Evolutionary conservation across 2,888 invertebrate genomes (phyloP), one percentile per base, ranked within the genome.

Genomic region (Hemicrepidius hirtus): DNA sequence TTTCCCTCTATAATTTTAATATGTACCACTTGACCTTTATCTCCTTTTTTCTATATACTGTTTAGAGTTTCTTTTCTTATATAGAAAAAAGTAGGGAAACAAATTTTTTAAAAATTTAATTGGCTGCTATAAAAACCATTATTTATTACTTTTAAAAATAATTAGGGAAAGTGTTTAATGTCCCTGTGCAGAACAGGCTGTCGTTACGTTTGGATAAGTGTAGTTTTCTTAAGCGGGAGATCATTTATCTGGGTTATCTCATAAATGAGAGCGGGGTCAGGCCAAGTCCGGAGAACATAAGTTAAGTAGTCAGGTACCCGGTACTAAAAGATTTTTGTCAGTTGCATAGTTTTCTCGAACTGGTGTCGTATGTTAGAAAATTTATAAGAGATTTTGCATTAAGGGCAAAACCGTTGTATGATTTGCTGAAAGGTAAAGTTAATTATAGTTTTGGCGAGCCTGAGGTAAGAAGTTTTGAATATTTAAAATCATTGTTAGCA

Each of bases 311-410:
- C 1, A 18, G 32, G 46, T n/a, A n/a, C n/a, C n/a, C n/a, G n/a
- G n/a, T n/a, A n/a, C n/a, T n/a, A n/a, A n/a, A n/a, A n/a, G n/a
- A 63, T 59, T 53, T 73, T 3, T 55, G 55, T 0, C 59, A 68
- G 6, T 74, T 80, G 1, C 74, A 75, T 4, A 75, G 75, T 1
- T 79, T 77, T 46, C 10, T 79, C 6, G 78, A 78, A 1, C 55
- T 80, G 4, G 66, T 68, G 20, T 76, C 76, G 0, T 80, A 78
- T 49, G 79, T 79, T 50, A 18, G 78, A 12, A 75, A 77, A 60
- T 80, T 75, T 63, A 73, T 80, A 16, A 49, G 53, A 21, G 10
- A 50, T 77, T 79, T 62, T 75, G 75, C n/a, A 6, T 64, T 57
- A 0, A 75, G 68, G 6, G 79, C 80, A 5, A 75, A 76, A 37